These are phyloP conservation scores for Diachasma alloeum DNA, from an alignment of 1,140 invertebrate genomes.

Conservation along the genomic window DNA sequence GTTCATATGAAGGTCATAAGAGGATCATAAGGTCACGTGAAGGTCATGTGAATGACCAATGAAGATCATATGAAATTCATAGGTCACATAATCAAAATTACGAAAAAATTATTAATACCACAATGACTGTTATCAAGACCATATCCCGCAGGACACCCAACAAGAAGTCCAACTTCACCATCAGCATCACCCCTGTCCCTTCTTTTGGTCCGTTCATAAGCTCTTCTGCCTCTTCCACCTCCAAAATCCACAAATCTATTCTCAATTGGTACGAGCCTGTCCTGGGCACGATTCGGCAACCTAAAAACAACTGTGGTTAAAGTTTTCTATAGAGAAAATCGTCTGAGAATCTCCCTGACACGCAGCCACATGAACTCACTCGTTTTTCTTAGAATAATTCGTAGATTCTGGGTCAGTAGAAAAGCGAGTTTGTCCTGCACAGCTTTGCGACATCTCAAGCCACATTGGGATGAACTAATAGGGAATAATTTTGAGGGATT, in stretches of 20 bases:
- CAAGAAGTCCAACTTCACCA: conserved; percentile 45
- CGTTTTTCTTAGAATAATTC: conserved; percentile 41
- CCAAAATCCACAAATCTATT: conserved; percentile 17
- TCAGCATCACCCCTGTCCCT: conserved; percentile 34
- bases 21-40: too few relatives aligned
- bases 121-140: conserved; percentile 50
- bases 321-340: conserved; percentile 54
- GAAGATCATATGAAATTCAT: too few relatives aligned
- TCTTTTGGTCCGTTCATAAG: background rate
- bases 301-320: conserved; percentile 59
- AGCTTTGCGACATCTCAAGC: conserved; percentile 49
- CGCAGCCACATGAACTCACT: conserved; percentile 39
- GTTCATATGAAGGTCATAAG: too few relatives aligned
- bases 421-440: conserved; percentile 51
- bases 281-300: conserved; percentile 44
- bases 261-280: conserved; percentile 46
- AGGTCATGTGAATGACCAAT: too few relatives aligned
- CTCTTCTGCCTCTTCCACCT: conserved; percentile 36
- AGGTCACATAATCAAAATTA: conserved; percentile 20
- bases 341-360: conserved; percentile 21
- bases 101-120: conserved; percentile 36
- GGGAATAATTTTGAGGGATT: conserved; percentile 45
- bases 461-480: conserved; percentile 43
- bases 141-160: conserved; percentile 55
- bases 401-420: conserved; percentile 46